Evolutionary conservation across 2,797 vertebrate species (phyloP).

Genomic region (Myiotriccus ornatus): DNA sequence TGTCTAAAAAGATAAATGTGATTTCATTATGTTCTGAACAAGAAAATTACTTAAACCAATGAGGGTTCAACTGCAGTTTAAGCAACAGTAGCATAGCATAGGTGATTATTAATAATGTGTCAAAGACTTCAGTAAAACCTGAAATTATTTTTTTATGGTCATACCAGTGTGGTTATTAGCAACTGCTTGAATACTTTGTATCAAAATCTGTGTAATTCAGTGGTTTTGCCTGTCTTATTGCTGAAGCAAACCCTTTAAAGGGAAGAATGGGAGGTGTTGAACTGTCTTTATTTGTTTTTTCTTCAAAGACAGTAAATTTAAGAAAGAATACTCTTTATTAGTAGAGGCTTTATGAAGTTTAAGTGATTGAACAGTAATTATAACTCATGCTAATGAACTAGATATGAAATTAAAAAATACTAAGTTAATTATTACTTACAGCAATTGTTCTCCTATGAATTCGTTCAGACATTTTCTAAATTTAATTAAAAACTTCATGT

Average conservation of each 20-base stretch:
- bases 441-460: conserved; percentile 16
- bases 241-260: not conserved
- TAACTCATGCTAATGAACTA: not conserved
- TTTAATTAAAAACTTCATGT: conserved; percentile 25
- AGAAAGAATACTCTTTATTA: not conserved
- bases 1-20: not conserved
- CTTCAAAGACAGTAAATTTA: not conserved
- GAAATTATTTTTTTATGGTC: not conserved
- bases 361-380: not conserved
- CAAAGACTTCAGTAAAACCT: not conserved
- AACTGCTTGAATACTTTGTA: not conserved
- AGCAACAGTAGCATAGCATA: not conserved
- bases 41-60: not conserved
- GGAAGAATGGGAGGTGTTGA: not conserved
- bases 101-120: not conserved
- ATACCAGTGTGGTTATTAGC: not conserved
- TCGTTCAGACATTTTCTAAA: not conserved
- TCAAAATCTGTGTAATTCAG: not conserved
- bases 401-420: conserved; percentile 24
- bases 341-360: not conserved
- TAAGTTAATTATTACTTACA: conserved; percentile 11
- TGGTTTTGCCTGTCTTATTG: not conserved
- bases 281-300: not conserved
- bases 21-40: not conserved
- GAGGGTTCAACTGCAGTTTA: not conserved